These are phyloP conservation scores for Ceratina japonica DNA, from an alignment of 1,140 invertebrate genomes.

Conservation along the genomic window DNA sequence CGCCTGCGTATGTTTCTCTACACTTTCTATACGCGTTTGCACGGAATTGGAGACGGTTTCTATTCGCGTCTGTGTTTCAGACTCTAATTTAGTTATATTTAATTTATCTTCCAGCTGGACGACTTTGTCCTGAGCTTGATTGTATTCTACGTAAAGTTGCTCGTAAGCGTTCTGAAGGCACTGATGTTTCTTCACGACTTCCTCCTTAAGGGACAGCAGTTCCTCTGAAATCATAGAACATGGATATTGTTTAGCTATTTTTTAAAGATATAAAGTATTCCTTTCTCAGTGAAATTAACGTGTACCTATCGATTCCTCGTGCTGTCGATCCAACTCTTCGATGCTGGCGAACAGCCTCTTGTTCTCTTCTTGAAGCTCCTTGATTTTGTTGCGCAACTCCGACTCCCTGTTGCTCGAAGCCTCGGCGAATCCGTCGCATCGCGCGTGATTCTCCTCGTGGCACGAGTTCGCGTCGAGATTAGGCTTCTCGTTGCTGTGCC, in stretches of 20 bases:
- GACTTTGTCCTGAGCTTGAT: constrained; percentile 67
- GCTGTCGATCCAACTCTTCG: constrained; percentile 87
- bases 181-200: constrained; percentile 82
- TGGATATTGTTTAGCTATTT: too few relatives aligned
- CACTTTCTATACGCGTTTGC: constrained; percentile 16
- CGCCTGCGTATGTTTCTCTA: constrained; percentile 56
- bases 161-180: constrained; percentile 75
- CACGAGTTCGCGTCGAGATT: constrained; percentile 53
- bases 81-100: background rate
- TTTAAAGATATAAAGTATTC: too few relatives aligned
- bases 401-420: constrained; percentile 60
- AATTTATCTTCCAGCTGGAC: constrained; percentile 47
- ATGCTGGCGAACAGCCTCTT: constrained; percentile 81
- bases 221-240: constrained; percentile 74
- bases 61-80: background rate
- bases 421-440: constrained; percentile 47
- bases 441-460: constrained; percentile 31
- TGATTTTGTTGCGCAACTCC: constrained; percentile 77
- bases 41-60: constrained; percentile 28
- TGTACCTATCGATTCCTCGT: constrained; percentile 83
- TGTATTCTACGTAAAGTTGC: constrained; percentile 73
- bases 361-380: constrained; percentile 78
- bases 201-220: constrained; percentile 82
- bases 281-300: too few relatives aligned
- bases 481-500: constrained; percentile 53